phyloP scores from a whole-genome alignment of 35 echinoderm and acorn worm genomes.

The Anneissia japonica region DNA sequence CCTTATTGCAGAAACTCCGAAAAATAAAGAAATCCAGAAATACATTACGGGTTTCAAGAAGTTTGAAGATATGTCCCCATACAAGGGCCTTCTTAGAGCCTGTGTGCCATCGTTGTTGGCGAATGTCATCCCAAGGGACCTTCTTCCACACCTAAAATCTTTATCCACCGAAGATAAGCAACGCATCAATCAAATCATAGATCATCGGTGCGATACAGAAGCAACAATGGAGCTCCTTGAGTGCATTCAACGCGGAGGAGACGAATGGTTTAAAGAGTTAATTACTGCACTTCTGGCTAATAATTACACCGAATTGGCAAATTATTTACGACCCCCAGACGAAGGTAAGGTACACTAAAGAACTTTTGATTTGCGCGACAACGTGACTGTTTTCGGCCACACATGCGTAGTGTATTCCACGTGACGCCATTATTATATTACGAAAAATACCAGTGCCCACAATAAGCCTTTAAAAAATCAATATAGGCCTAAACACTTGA shows the following conservation, averaged over 20 bases:
- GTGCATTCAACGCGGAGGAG: neutral
- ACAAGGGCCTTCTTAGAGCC: neutral
- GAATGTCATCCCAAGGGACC: neutral
- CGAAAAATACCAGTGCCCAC: too few species aligned
- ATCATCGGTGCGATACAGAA: neutral
- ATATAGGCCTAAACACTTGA: too few species aligned
- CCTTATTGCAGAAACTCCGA: neutral
- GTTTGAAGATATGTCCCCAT: neutral
- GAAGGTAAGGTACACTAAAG: neutral
- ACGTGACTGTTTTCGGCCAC: too few species aligned
- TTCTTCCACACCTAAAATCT: neutral
- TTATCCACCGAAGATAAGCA: neutral
- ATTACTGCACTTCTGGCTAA: neutral
- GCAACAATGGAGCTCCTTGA: neutral
- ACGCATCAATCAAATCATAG: neutral
- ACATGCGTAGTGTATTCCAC: too few species aligned
- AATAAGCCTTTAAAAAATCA: too few species aligned
- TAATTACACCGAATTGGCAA: neutral
- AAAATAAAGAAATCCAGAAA: neutral
- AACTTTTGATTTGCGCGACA: too few species aligned
- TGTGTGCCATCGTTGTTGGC: neutral
- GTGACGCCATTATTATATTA: too few species aligned
- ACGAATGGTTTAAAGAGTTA: neutral
- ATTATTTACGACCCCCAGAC: neutral
- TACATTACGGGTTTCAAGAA: neutral